Evolutionary conservation across 2,113 vertebrate genomes (phyloP).

Genomic region (Periophthalmus modestus): DNA sequence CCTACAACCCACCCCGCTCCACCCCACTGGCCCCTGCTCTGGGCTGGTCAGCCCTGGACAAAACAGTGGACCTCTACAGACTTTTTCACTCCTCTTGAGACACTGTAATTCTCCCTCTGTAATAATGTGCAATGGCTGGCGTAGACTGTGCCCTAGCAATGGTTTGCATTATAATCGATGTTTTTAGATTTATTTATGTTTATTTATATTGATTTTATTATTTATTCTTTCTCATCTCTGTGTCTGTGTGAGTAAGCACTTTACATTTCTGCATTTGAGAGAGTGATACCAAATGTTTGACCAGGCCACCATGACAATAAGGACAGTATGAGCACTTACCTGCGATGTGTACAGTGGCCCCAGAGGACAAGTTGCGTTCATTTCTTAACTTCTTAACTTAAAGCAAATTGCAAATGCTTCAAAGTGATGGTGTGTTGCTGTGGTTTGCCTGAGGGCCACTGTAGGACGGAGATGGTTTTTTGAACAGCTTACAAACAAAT

Average conservation of each 20-base stretch:
- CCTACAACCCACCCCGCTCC: too few relatives aligned
- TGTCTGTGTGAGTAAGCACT: conserved; percentile 78
- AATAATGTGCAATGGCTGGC: conserved; percentile 95
- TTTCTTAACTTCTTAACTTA: background rate
- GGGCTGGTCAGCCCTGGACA: too few relatives aligned
- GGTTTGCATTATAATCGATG: conserved; percentile 51
- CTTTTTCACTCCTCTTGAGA: conserved; percentile 63
- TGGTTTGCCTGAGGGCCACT: background rate
- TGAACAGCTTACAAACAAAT: background rate
- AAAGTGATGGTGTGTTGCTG: background rate
- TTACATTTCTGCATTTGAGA: conserved; percentile 71
- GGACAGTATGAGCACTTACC: conserved; percentile 53
- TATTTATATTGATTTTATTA: conserved; percentile 64
- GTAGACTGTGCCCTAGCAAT: conserved; percentile 77
- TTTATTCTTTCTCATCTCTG: conserved; percentile 55
- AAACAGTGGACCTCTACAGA: too few relatives aligned
- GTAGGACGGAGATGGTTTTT: background rate
- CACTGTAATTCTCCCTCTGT: conserved; percentile 67
- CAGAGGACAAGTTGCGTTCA: background rate
- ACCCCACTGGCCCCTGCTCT: too few relatives aligned
- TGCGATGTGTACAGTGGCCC: background rate
- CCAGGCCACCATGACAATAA: conserved; percentile 28
- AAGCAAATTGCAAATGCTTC: background rate
- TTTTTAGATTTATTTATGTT: conserved; percentile 43
- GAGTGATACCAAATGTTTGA: conserved; percentile 61